Evolutionary conservation across 1,140 invertebrate genomes (phyloP), one percentile per base, ranked within the genome.

Genomic region (Lepidostoma basale): DNA sequence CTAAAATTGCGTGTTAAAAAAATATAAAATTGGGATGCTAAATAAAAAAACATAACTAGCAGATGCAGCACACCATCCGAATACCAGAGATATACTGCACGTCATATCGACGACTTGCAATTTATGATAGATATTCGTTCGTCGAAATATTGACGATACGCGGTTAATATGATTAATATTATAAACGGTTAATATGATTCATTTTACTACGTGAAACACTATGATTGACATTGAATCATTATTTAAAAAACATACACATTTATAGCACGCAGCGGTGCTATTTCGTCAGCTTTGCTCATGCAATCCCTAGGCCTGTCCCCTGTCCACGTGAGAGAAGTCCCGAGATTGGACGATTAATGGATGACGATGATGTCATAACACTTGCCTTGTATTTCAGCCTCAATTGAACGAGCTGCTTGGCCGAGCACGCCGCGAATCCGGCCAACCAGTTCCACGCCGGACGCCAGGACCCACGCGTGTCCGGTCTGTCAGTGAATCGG

Each of bases 351-450:
- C n/a, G n/a, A n/a, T n/a, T n/a, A n/a, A n/a, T n/a, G n/a, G n/a
- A n/a, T n/a, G n/a, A n/a, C n/a, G n/a, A n/a, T n/a, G n/a, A n/a
- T n/a, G n/a, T n/a, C n/a, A n/a, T n/a, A n/a, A 20, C 6, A 49
- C 5, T 8, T 49, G 4, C 12, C 18, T 49, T 8, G 18, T 49
- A 23, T 18, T 6, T 14, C 36, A 71, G 71, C 71, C 71, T 5
- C 71, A 73, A 45, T 25, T 73, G n/a, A 73, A 73, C 33, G 71
- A 73, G 56, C 52, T 73, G 20, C 60, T 73, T 10, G 68, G 68
- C 9, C 23, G 68, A 18, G 68, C 47, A 10, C 30, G 71, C 18
- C 49, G 54, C 10, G 71, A 62, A 22, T 33, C 68, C 4, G 68
- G 68, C n/a, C 67, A 65, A 16, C 68, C 67, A 9, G 44, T 54